Base-by-base conservation (phyloP, 2,797 vertebrate genomes). In the Argya squamiceps region DNA sequence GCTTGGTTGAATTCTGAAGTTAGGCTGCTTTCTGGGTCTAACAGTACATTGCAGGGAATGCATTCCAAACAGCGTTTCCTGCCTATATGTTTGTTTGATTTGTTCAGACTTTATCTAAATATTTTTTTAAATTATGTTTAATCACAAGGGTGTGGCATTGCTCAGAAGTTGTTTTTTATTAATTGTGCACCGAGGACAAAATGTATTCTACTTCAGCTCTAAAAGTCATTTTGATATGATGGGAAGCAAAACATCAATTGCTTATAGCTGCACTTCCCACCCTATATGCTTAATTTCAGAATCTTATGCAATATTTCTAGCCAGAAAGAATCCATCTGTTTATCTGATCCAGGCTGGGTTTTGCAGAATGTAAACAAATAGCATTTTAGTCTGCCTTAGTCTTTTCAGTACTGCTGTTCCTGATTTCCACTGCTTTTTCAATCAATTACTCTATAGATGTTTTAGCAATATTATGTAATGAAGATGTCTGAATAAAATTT, bases 1-100 rank as follows among this genome's bases (percentile, higher is more conserved):
- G 96, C 97, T 98, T 94, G 96, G 97, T 97, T 96, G 89, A 95
- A 97, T 98, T 90, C 93, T 96, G 90, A 90, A 95, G 95, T 97
- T 97, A 89, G 93, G 47, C 50, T 97, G 92, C 97, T 98, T 98
- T 97, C 96, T 88, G 96, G 95, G 93, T 95, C 56, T 89, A 39
- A 76, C 67, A 95, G 68, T 44, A 58, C 92, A 91, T 96, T 95
- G 44, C 90, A 91, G 79, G 89, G 81, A 95, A 84, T 76, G 39
- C 73, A 90, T 96, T 95, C 91, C 78, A 52, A 89, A 84, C 92
- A 95, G 89, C 27, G 26, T 96, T 96, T 96, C 92, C 96, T 97
- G 95, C 79, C 93, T 95, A 43, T 21, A 56, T 97, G 90, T 96
- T 97, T 94, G 83, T 93, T 97, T 97, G 83, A 94, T 96, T 92